Evolutionary conservation across 1,140 invertebrate genomes (phyloP).

Genomic region (Pseudobourletiella spinata): DNA sequence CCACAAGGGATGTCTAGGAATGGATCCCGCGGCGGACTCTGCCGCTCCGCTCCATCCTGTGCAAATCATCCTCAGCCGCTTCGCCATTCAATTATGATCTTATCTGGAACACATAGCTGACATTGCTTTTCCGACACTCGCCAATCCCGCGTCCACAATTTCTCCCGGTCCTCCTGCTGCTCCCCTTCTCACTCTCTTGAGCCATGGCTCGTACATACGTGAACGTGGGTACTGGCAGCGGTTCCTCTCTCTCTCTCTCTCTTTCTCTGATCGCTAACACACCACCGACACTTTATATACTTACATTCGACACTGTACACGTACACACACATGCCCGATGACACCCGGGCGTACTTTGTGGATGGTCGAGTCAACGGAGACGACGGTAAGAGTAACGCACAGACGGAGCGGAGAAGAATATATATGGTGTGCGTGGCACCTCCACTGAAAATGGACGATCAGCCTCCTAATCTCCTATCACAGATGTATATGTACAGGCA

Average conservation of each 20-base stretch:
- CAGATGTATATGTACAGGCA: not conserved
- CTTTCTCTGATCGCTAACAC: not conserved
- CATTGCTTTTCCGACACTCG: conserved; percentile 32
- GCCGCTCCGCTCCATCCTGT: conserved; percentile 26
- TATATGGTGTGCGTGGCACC: too few relatives aligned
- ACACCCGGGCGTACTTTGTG: too few relatives aligned
- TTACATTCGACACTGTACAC: too few relatives aligned
- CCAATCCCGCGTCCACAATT: conserved; percentile 6
- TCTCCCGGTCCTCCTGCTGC: not conserved
- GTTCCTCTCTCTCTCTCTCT: too few relatives aligned
- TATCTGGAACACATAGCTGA: conserved; percentile 28
- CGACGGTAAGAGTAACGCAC: too few relatives aligned
- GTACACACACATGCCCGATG: too few relatives aligned
- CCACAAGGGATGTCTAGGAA: conserved; percentile 24
- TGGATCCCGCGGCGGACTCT: conserved; percentile 15
- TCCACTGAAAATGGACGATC: not conserved
- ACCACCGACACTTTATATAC: not conserved
- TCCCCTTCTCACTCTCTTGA: not conserved
- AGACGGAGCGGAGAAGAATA: too few relatives aligned
- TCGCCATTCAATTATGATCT: conserved; percentile 33
- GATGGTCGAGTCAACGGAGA: too few relatives aligned
- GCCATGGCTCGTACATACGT: too few relatives aligned
- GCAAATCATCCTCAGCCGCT: conserved; percentile 32
- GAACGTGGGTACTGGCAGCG: too few relatives aligned
- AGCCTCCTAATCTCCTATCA: conserved; percentile 19